A percentile compares a stretch with the other conserved stretches of the same genome.
These are phyloP conservation scores for Sinhomidia bicolor DNA, from an alignment of 2,888 invertebrate genomes.

Conservation along the genomic window DNA sequence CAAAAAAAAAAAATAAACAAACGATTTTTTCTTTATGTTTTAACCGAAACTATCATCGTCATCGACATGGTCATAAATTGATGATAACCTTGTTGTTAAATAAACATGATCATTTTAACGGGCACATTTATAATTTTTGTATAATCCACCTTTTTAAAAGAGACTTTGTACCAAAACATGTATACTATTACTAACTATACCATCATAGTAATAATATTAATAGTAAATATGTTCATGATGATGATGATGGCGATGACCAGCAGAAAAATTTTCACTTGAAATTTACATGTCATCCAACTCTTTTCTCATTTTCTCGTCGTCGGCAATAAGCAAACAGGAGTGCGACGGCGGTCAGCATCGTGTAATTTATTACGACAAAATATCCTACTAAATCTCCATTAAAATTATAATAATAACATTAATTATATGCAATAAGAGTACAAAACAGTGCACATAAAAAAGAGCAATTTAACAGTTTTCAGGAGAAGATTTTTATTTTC, in stretches of 20 bases:
- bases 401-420: background rate
- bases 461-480: background rate
- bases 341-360: background rate
- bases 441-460: background rate
- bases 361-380: slow-evolving; percentile 12
- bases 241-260: background rate
- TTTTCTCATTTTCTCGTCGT: background rate
- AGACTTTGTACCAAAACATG: no score
- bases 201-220: background rate
- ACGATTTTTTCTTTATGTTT: background rate
- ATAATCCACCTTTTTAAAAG: no score
- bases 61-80: slow-evolving; percentile 9
- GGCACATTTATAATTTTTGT: no score
- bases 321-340: background rate
- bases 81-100: slow-evolving; percentile 11
- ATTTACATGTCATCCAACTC: background rate
- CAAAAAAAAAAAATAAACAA: background rate
- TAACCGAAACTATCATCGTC: background rate
- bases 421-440: background rate
- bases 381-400: background rate
- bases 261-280: slow-evolving; percentile 29
- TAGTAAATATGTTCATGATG: background rate
- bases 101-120: slow-evolving; percentile 23
- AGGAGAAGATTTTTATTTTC: background rate
- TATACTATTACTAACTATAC: no score